Evolutionary conservation across 2,888 invertebrate genomes (phyloP), one percentile per base, ranked within the genome.

Genomic region (Cataglyphis livida): DNA sequence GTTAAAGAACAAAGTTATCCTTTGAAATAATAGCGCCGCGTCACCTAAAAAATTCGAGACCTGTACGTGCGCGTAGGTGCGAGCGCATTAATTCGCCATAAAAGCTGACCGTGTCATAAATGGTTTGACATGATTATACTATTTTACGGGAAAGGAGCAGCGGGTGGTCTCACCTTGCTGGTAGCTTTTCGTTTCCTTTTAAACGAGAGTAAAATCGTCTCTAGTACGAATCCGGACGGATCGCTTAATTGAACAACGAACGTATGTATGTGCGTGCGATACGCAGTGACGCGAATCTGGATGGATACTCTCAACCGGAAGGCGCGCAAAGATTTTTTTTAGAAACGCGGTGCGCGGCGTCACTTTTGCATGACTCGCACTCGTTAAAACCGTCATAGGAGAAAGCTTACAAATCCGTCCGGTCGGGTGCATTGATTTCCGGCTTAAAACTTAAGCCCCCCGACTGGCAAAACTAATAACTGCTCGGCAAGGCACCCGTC

Each of bases 381-480:
- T 90, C 89, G 89, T 89, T 90, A 90, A 90, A 90, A 89, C 88
- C 89, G 89, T 90, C 89, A 90, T 90, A 89, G 88, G 85, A 85
- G 84, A 85, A 88, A 88, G 89, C 87, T 88, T 85, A 87, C 87
- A 89, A 90, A 90, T 89, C 88, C 89, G 87, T 90, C 87, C 88
- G 85, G 88, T 86, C 88, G 89, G 88, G 88, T 84, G 87, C 90
- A 90, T 90, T 90, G 89, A 90, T 90, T 90, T 90, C 90, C 90
- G 90, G 90, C 89, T 90, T 90, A 90, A 90, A 89, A 89, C 89
- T 89, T 89, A 87, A 87, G 86, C 89, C 84, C 84, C 82, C 86
- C 87, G 87, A 85, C 89, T 89, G 89, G 88, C 89, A 89, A 90
- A 90, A 90, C 89, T 90, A 90, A 90, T 90, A 90, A 90, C 90